phyloP scores from a whole-genome alignment of 2,797 vertebrate genomes.

The Babyrousa celebensis region DNA sequence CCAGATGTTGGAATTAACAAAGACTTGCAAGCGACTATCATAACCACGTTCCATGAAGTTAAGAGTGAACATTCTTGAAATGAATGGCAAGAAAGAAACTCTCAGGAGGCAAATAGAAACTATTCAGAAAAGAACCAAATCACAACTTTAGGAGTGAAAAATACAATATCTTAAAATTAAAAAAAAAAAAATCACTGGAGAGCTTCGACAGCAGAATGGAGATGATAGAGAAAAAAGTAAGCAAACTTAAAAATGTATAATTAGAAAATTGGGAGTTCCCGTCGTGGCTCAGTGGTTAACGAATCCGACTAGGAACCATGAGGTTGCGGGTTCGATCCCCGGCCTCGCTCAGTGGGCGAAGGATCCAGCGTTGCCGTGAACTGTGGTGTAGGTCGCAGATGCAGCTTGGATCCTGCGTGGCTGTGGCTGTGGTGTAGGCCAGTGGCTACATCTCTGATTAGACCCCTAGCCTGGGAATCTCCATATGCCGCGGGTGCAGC shows the following conservation, averaged over 20 bases:
- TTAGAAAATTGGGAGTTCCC: not conserved
- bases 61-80: slow-evolving; percentile 55
- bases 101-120: slow-evolving; percentile 54
- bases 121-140: not conserved
- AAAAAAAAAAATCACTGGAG: not conserved
- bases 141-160: slow-evolving; percentile 42
- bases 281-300: too few species aligned
- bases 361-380: too few species aligned
- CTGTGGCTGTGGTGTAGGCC: too few species aligned
- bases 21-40: slow-evolving; percentile 58
- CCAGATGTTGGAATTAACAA: slow-evolving; percentile 41
- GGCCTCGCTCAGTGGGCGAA: too few species aligned
- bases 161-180: not conserved
- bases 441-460: too few species aligned
- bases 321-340: too few species aligned
- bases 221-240: slow-evolving; percentile 8
- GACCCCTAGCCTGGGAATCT: too few species aligned
- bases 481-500: too few species aligned
- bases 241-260: slow-evolving; percentile 14
- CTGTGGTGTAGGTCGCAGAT: too few species aligned
- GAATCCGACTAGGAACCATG: too few species aligned
- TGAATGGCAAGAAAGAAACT: slow-evolving; percentile 53
- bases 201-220: not conserved
- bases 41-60: slow-evolving; percentile 45
- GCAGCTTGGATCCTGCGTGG: too few species aligned